These are phyloP conservation scores for Rhynchonycteris naso DNA, from an alignment of 2,797 vertebrate genomes.

Conservation along the genomic window DNA sequence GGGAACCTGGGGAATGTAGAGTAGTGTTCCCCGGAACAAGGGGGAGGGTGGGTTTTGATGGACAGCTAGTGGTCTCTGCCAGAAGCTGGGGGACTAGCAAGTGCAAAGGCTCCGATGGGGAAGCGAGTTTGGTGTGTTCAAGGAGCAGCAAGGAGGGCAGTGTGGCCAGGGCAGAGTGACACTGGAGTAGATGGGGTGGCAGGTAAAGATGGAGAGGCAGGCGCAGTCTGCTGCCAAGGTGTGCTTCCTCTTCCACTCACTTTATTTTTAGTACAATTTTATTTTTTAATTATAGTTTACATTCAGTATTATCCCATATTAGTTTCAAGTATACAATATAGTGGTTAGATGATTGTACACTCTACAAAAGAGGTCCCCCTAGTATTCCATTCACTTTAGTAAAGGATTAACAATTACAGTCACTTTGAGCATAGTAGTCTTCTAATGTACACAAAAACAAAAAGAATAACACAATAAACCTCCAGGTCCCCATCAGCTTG, in stretches of 20 bases:
- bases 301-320: neutral
- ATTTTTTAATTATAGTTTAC: neutral
- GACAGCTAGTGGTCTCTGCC: neutral
- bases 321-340: neutral
- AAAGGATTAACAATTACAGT: neutral
- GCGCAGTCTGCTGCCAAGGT: neutral
- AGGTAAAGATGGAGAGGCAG: neutral
- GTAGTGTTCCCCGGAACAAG: neutral
- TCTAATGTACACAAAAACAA: neutral
- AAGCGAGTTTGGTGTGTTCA: neutral
- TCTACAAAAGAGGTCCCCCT: neutral
- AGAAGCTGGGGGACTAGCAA: neutral
- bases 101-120: neutral
- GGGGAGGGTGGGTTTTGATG: neutral
- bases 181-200: neutral
- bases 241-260: neutral
- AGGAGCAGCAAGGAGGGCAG: neutral
- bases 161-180: neutral
- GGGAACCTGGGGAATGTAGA: neutral
- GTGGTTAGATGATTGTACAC: neutral
- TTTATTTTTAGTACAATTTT: neutral
- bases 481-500: neutral
- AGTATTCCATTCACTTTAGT: neutral
- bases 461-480: neutral
- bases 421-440: neutral